Evolutionary conservation across 2,888 invertebrate species (phyloP).

Genomic region (Polyommatus icarus): DNA sequence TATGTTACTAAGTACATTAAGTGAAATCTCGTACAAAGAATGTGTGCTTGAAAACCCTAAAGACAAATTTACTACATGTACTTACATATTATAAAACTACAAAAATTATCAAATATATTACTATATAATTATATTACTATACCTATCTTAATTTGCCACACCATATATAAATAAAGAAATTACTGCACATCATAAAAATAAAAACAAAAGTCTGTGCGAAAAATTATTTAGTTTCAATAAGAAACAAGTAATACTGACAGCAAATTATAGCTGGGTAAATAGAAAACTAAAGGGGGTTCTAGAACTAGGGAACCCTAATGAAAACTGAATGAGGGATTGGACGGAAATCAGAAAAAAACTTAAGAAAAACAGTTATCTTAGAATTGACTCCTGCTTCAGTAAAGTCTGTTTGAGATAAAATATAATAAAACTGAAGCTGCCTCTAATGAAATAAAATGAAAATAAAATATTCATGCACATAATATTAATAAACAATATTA

Average conservation of each 20-base stretch:
- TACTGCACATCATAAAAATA: background rate
- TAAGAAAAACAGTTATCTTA: background rate
- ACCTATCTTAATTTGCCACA: conserved; percentile 12
- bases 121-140: conserved; percentile 1
- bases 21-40: background rate
- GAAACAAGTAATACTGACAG: background rate
- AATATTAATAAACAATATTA: background rate
- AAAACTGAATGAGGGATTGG: background rate
- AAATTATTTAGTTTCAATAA: background rate
- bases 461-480: conserved; percentile 1
- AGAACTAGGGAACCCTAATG: background rate
- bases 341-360: background rate
- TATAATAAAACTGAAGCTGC: conserved; percentile 13
- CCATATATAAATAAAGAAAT: background rate
- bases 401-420: background rate
- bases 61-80: conserved; percentile 13
- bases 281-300: background rate
- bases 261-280: background rate
- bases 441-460: background rate
- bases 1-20: conserved; percentile 32
- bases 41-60: conserved; percentile 1
- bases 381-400: background rate
- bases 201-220: background rate
- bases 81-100: conserved; percentile 11
- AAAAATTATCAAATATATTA: conserved; percentile 17